Evolutionary conservation across 2,888 invertebrate genomes (phyloP).

Genomic region (Acanthosepion pharaonis): DNA sequence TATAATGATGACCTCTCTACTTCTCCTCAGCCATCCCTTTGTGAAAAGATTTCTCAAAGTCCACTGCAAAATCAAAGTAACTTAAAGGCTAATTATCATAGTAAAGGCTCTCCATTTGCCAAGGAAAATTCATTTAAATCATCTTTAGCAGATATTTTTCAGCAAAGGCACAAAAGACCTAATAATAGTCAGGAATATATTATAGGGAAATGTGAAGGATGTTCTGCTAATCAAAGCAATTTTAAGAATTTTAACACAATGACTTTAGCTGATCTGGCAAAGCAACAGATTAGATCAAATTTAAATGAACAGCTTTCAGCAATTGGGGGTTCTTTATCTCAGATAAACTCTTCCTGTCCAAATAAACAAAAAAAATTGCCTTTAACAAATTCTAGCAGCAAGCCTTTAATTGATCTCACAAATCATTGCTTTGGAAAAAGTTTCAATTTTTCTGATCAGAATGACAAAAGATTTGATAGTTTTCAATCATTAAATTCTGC

Average conservation of each 20-base stretch:
- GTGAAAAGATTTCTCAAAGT: not conserved
- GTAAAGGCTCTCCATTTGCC: not conserved
- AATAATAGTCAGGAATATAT: not conserved
- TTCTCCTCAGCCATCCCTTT: not conserved
- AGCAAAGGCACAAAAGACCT: not conserved
- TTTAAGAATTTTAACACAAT: not conserved
- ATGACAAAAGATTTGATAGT: not conserved
- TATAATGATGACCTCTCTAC: not conserved
- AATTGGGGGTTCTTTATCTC: not conserved
- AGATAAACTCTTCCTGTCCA: not conserved
- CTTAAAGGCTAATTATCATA: not conserved
- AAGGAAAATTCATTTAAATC: not conserved
- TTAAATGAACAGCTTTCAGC: not conserved
- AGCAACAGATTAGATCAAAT: not conserved
- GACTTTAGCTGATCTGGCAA: slow-evolving; percentile 35
- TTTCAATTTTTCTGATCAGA: not conserved
- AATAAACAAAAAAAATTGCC: not conserved
- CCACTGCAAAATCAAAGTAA: not conserved
- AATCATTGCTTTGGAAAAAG: not conserved
- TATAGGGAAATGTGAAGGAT: not conserved
- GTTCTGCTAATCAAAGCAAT: not conserved
- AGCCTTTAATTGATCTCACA: slow-evolving; percentile 11
- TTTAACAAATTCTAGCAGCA: not conserved
- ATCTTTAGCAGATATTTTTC: not conserved
- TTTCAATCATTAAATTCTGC: not conserved